Evolutionary conservation across 2,797 vertebrate species (phyloP).

Genomic region (Propithecus perrieri): DNA sequence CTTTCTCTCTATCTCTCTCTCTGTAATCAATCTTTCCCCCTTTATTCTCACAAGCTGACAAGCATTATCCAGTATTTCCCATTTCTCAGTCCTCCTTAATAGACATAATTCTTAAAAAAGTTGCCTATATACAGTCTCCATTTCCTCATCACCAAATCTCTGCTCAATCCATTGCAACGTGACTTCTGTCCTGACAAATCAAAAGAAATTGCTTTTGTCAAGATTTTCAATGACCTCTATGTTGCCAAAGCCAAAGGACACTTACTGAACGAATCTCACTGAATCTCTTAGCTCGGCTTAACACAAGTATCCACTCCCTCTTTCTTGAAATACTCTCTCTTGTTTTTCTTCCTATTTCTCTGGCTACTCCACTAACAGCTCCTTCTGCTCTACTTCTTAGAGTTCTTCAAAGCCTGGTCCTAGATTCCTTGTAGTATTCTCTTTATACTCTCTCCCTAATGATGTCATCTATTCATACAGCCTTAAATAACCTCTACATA

Average conservation of each 20-base stretch:
- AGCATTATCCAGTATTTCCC: neutral
- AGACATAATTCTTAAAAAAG: neutral
- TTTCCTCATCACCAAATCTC: neutral
- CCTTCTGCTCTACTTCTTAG: neutral
- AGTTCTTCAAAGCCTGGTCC: neutral
- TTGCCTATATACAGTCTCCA: neutral
- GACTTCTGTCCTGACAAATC: neutral
- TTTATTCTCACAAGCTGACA: neutral
- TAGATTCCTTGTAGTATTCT: neutral
- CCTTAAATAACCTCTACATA: slow-evolving; percentile 17
- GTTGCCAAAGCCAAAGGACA: neutral
- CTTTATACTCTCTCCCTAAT: neutral
- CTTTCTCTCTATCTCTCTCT: neutral
- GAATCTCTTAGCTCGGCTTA: neutral
- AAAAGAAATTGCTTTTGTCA: neutral
- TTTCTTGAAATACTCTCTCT: neutral
- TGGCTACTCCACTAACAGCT: neutral
- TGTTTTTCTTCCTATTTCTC: neutral
- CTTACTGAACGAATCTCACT: neutral
- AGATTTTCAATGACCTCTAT: neutral
- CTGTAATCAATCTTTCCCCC: neutral
- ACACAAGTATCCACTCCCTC: neutral
- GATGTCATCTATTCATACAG: neutral
- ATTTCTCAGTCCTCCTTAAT: neutral
- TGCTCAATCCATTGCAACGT: neutral